These are phyloP conservation scores for Philhelius pedissequus DNA, from an alignment of 2,888 invertebrate species.

Conservation along the genomic window DNA sequence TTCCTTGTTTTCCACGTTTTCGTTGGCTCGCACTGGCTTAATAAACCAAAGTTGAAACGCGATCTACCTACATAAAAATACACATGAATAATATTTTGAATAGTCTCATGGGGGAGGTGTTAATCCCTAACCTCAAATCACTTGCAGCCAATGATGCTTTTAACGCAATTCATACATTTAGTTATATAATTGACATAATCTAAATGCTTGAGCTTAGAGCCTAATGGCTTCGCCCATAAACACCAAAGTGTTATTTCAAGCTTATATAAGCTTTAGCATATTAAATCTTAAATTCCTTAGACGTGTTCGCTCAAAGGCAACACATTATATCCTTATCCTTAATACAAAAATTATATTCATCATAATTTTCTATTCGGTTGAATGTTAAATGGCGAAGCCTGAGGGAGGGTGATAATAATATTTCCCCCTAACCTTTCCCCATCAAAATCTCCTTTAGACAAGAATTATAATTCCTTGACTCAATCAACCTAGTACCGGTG, in stretches of 20 bases:
- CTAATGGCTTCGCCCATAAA: background rate
- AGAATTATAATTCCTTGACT: conserved; percentile 33
- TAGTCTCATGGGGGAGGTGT: too few species aligned
- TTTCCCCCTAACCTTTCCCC: background rate
- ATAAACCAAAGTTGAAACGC: too few species aligned
- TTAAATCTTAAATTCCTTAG: background rate
- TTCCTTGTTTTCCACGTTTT: too few species aligned
- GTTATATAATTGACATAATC: background rate
- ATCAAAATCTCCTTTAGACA: background rate
- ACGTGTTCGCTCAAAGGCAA: background rate
- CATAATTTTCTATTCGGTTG: background rate
- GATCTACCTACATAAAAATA: too few species aligned
- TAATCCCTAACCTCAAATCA: background rate
- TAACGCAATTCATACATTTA: background rate
- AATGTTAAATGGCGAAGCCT: background rate
- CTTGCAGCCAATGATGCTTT: background rate
- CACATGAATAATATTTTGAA: too few species aligned
- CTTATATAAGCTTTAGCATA: background rate
- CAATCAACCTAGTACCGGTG: conserved; percentile 28
- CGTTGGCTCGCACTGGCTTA: too few species aligned
- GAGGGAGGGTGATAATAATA: background rate
- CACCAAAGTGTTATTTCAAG: background rate
- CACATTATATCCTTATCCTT: background rate
- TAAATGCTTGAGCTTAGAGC: background rate
- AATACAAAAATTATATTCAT: background rate